Evolutionary conservation across 2,888 invertebrate species (phyloP).

Genomic region (Catocala fraxini): DNA sequence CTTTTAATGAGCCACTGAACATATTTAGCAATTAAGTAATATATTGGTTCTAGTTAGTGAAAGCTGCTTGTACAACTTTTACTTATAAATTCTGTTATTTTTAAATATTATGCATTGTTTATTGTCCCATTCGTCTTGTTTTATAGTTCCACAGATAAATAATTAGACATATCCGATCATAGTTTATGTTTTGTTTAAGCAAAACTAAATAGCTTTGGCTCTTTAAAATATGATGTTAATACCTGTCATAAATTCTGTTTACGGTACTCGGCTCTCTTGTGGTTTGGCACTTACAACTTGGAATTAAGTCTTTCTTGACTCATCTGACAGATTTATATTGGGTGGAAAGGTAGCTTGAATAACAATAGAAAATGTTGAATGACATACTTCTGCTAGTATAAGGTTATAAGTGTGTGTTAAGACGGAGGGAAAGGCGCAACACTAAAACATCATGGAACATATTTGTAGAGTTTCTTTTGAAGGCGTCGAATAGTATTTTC

Average conservation of each 20-base stretch:
- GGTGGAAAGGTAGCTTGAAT: conserved; percentile 5
- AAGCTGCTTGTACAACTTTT: conserved; percentile 51
- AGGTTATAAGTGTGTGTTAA: not conserved
- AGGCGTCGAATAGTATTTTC: conserved; percentile 39
- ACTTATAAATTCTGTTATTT: conserved; percentile 37
- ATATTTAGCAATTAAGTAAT: conserved; percentile 51
- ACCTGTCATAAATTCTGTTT: conserved; percentile 35
- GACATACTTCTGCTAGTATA: not conserved
- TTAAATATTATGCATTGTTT: conserved; percentile 50
- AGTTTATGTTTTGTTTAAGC: conserved; percentile 46
- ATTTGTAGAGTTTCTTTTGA: conserved; percentile 39
- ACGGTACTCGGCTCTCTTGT: conserved; percentile 33
- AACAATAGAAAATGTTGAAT: not conserved
- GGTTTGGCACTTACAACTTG: conserved; percentile 22
- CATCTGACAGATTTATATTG: conserved; percentile 14
- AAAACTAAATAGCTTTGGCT: conserved; percentile 27
- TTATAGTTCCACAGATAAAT: conserved; percentile 48
- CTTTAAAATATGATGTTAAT: conserved; percentile 27
- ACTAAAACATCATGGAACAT: conserved; percentile 28
- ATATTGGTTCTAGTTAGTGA: conserved; percentile 51
- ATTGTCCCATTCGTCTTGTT: conserved; percentile 48
- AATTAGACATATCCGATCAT: conserved; percentile 35
- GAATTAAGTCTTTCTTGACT: conserved; percentile 18
- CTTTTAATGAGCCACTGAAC: conserved; percentile 49
- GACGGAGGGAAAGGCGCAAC: conserved; percentile 28